Base-by-base conservation (phyloP, 2,888 invertebrate genomes). In the Oxystoma pomonae region DNA sequence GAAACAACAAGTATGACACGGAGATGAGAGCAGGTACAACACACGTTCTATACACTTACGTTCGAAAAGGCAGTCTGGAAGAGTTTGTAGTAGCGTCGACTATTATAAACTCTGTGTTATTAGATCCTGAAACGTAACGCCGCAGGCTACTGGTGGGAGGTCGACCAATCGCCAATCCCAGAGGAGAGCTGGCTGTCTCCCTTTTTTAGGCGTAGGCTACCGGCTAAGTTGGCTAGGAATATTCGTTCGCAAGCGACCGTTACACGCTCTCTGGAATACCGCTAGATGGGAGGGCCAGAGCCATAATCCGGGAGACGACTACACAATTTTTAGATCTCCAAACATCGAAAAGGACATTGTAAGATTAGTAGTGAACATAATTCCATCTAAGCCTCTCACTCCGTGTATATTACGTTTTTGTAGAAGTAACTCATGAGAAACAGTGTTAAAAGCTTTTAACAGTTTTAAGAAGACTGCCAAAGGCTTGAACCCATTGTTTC, bases 51-150 rank as follows among this genome's bases (percentile, higher is more conserved):
- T 61, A 51, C 80, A 94, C 94, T 94, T 92, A 94, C 94, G 92
- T 92, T 93, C 90, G 89, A 91, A 91, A 68, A 93, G 94, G 93
- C 92, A 93, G 92, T 94, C 94, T 94, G 94, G 90, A 89, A 89
- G 88, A 87, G 86, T 85, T 86, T 85, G 85, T 85, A 86, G 85
- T 83, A 84, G 82, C 80, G 80, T 80, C 82, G 82, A 84, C 84
- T 84, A 85, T 89, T 90, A 89, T 90, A 90, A 90, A 90, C 89
- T 82, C 82, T 84, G 90, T 86, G 90, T 86, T 89, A 90, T 85
- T 87, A 87, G 89, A 90, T 88, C 87, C 89, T 83, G 80, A 78
- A 73, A 78, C 83, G 79, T 80, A 81, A 83, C 80, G 78, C 69
- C 73, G 60, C 49, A 57, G 16, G 18, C 62, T 74, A 85, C 85